Conservation (phyloP, 2,113 vertebrate genomes). For the Recurvirostra avosetta region DNA sequence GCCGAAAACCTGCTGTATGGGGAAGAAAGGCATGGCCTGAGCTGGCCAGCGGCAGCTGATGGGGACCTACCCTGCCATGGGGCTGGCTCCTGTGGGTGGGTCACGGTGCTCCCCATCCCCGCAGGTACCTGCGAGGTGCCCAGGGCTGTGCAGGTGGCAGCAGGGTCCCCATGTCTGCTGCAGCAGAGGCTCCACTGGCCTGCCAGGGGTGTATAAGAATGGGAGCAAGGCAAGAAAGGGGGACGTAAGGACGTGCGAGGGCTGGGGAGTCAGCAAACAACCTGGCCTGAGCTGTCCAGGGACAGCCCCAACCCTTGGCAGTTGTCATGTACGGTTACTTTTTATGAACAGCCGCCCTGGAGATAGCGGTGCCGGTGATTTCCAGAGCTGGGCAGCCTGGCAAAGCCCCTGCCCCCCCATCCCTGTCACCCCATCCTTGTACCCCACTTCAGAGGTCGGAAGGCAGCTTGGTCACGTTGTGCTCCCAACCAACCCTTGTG, state of each 20-base stretch:
- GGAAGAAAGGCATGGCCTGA: background rate
- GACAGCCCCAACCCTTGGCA: background rate
- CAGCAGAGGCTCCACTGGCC: rapidly evolving
- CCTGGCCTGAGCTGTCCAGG: background rate
- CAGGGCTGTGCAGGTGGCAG: rapidly evolving
- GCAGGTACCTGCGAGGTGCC: background rate
- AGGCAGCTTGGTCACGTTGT: background rate
- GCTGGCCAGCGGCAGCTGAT: background rate
- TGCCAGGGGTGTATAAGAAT: background rate
- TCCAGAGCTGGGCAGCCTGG: background rate
- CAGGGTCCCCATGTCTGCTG: background rate
- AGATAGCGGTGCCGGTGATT: background rate
- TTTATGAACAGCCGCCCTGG: background rate
- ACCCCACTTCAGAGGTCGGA: background rate
- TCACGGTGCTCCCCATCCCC: rapidly evolving
- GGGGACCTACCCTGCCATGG: background rate
- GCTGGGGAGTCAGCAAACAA: background rate
- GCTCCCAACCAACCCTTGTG: rapidly evolving
- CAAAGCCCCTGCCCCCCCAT: background rate
- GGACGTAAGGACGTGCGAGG: background rate
- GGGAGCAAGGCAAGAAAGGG: background rate
- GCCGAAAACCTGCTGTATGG: background rate
- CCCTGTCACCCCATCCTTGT: background rate
- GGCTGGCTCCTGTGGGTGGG: background rate
- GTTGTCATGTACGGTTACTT: rapidly evolving